Evolutionary conservation across 1,140 invertebrate genomes (phyloP).

Genomic region (Archegozetes longisetosus): DNA sequence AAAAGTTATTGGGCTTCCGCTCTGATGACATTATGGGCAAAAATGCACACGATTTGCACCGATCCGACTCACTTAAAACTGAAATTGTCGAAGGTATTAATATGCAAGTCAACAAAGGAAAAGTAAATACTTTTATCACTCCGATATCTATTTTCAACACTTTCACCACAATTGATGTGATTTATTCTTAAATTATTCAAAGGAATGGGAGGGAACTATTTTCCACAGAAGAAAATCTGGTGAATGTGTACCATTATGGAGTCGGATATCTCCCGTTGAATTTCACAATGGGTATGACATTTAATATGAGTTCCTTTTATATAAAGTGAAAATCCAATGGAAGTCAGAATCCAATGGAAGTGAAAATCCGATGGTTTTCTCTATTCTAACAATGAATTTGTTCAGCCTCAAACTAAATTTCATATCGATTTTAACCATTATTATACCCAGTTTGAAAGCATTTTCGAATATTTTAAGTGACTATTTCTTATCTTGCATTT

Average conservation of each 20-base stretch:
- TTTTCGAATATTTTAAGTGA: too few relatives aligned
- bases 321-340: too few relatives aligned
- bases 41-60: slow-evolving; percentile 38
- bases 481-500: too few relatives aligned
- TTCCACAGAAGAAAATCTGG: slow-evolving; percentile 59
- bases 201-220: slow-evolving; percentile 69
- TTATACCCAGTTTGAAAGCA: too few relatives aligned
- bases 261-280: slow-evolving; percentile 27
- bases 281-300: slow-evolving; percentile 26
- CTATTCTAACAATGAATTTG: too few relatives aligned
- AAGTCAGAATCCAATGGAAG: too few relatives aligned
- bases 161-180: not conserved
- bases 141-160: not conserved
- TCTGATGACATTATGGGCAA: slow-evolving; percentile 55
- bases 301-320: too few relatives aligned
- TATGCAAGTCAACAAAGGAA: slow-evolving; percentile 48
- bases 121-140: slow-evolving; percentile 26
- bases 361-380: too few relatives aligned
- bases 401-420: too few relatives aligned
- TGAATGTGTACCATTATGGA: slow-evolving; percentile 56
- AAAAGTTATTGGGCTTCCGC: slow-evolving; percentile 53
- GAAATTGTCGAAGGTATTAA: slow-evolving; percentile 44
- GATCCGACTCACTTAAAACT: slow-evolving; percentile 30
- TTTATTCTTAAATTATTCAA: slow-evolving; percentile 14
- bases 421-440: too few relatives aligned